phyloP scores from a whole-genome alignment of 2,888 invertebrate genomes.

The Enchytraeus crypticus region DNA sequence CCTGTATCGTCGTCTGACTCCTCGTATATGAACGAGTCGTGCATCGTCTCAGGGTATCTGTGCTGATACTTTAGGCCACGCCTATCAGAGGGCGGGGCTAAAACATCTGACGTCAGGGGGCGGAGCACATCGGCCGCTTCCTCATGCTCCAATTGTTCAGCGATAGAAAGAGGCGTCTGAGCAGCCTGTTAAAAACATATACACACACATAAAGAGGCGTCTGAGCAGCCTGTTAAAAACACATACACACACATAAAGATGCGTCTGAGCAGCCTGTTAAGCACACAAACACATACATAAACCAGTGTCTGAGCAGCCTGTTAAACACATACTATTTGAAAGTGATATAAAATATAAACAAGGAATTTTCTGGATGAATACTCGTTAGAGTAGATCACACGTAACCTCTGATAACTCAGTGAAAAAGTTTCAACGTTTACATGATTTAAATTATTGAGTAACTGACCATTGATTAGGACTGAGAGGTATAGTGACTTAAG shows the following conservation, averaged over 20 bases:
- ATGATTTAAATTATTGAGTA: no score
- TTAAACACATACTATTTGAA: no score
- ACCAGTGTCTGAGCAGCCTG: constrained; percentile 95
- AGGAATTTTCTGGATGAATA: no score
- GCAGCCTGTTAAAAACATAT: constrained; percentile 74
- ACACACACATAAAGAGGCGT: constrained; percentile 94
- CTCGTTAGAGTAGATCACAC: no score
- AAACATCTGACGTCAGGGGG: constrained; percentile 87
- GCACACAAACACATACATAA: constrained; percentile 86
- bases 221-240: constrained; percentile 75
- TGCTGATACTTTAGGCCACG: constrained; percentile 93
- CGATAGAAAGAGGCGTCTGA: constrained; percentile 93
- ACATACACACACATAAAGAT: constrained; percentile 92
- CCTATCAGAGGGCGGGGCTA: constrained; percentile 62
- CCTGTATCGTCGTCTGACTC: constrained; percentile 93
- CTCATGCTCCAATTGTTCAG: constrained; percentile 93
- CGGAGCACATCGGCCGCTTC: constrained; percentile 94
- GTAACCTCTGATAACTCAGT: no score
- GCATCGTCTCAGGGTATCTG: constrained; percentile 97
- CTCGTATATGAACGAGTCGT: constrained; percentile 95
- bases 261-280: constrained; percentile 85
- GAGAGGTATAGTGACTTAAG: no score
- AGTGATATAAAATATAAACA: no score
- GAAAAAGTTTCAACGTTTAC: no score
- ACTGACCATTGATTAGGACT: no score